Percentiles rank a stretch among this genome's conserved stretches.
phyloP scores from a whole-genome alignment of 2,113 vertebrate species.

The Solea solea region DNA sequence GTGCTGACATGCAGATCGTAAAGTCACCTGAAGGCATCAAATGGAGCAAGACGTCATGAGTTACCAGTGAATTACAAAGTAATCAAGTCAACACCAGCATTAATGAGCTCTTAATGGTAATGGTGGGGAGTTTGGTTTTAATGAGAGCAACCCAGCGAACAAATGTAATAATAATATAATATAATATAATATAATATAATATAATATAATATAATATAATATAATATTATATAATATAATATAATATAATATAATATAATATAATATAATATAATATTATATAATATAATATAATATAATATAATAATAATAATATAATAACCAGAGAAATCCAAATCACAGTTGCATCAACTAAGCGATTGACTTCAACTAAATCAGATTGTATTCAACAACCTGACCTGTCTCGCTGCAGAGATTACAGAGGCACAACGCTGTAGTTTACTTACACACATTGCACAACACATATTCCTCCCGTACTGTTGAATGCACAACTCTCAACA shows the following conservation, averaged over 20 bases:
- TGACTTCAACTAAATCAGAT: conserved; percentile 28
- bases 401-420: conserved; percentile 36
- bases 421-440: conserved; percentile 37
- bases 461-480: conserved; percentile 29
- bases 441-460: conserved; percentile 36
- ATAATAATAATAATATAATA: no score
- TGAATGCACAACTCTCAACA: conserved; percentile 34
- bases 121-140: conserved; percentile 45
- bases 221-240: no score
- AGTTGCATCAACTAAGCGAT: conserved; percentile 13
- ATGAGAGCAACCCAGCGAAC: conserved; percentile 51
- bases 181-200: no score
- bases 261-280: no score
- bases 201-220: no score
- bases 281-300: no score
- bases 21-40: conserved; percentile 23
- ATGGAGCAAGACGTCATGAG: conserved; percentile 14
- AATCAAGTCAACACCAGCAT: neutral
- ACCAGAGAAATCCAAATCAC: conserved; percentile 32
- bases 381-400: conserved; percentile 7
- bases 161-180: conserved; percentile 16
- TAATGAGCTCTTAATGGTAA: conserved; percentile 14
- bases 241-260: no score
- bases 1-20: conserved; percentile 36
- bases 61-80: conserved; percentile 10